Base-by-base conservation (phyloP, 2,888 invertebrate genomes). In the Papilio elwesi region DNA sequence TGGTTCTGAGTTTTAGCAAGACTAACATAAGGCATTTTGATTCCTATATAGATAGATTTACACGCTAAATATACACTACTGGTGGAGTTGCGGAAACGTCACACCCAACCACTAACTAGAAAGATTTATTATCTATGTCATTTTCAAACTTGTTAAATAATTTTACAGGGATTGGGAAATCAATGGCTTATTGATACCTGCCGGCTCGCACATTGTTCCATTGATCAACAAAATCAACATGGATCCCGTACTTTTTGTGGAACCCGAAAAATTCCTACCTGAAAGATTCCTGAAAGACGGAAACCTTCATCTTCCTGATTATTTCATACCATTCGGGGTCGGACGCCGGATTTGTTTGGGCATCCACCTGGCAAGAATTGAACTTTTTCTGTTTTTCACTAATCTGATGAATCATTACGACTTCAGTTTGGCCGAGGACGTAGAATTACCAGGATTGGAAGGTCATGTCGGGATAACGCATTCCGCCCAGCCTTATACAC, bases 341-440 rank as follows among this genome's bases (percentile, higher is more conserved):
- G 97, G 97, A 0, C 94, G 97, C n/a, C 94, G 97, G 36, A 96
- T 97, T 95, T 98, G 98, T 80, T 92, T 98, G 8, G 98, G 98
- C 11, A 97, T 97, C 81, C 95, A 96, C 0, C 87, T 98, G 53
- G 97, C 98, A 0, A 94, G 96, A 73, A 97, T 97, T 96, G 97
- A 98, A 84, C 90, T 98, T 12, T 97, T 97, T 88, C 91, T 97
- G 9, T 97, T 97, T 92, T 96, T 98, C 85, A 94, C 97, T 0
- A 96, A 96, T 62, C 89, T 98, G 75, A 92, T 97, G 84, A 97
- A 98, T 85, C 95, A 95, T 51, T 97, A 96, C 85, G 93, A 96
- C 74, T 91, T 97, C 55, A 87, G 89, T 70, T 87, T 96, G 71
- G 97, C 97, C 0, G 95, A 94, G 68, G 97, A 96, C 3, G 95